Percentiles rank a stretch among this genome's conserved stretches.
Conservation (phyloP, 2,113 vertebrate genomes). For the Onychostoma macrolepis region DNA sequence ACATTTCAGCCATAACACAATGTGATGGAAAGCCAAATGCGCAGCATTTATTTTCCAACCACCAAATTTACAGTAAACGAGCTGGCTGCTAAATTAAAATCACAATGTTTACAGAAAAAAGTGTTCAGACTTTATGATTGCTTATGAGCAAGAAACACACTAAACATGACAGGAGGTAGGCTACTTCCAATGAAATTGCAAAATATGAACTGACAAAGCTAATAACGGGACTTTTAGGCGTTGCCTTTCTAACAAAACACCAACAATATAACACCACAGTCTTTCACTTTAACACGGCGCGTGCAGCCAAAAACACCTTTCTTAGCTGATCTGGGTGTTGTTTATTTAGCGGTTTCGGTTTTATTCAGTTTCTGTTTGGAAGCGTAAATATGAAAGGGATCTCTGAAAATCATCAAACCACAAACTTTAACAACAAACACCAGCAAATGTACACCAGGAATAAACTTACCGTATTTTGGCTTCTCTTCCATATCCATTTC, state of each 20-base stretch:
- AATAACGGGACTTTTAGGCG: neutral
- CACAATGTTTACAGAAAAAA: neutral
- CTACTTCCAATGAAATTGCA: neutral
- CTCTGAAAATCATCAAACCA: neutral
- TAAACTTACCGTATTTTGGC: constrained; percentile 70
- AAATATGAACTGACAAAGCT: neutral
- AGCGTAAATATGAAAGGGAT: neutral
- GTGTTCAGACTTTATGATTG: neutral
- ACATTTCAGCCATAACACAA: neutral
- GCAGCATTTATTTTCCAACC: neutral
- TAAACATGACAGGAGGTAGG: neutral
- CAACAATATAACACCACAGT: neutral
- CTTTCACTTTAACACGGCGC: neutral
- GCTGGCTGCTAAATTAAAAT: neutral
- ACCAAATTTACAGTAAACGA: neutral
- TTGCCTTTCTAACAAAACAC: neutral
- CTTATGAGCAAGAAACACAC: neutral
- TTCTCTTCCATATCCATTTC: constrained; percentile 71
- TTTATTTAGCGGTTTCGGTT: neutral
- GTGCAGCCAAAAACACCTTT: neutral
- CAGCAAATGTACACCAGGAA: neutral
- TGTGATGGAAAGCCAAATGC: neutral
- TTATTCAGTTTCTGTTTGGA: neutral
- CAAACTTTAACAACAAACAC: neutral
- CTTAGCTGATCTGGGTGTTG: neutral